phyloP scores from a whole-genome alignment of 2,888 invertebrate species.

The Iphiclides podalirius region DNA sequence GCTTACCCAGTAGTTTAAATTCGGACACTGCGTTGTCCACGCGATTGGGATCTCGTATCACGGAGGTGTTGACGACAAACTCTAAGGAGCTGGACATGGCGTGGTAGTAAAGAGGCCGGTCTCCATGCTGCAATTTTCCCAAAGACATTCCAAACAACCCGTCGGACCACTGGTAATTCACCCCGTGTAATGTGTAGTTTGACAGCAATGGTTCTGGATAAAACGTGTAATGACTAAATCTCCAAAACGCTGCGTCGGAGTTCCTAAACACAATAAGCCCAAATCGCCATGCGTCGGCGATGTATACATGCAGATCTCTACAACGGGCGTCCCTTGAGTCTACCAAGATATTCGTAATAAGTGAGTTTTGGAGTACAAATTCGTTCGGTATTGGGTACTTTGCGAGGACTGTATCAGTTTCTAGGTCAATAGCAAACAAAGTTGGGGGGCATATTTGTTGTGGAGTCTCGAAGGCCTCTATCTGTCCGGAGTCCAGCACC shows the following conservation, averaged over 20 bases:
- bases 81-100: slow-evolving; percentile 91
- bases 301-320: slow-evolving; percentile 82
- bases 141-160: slow-evolving; percentile 89
- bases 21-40: slow-evolving; percentile 58
- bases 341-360: slow-evolving; percentile 84
- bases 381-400: slow-evolving; percentile 84
- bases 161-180: slow-evolving; percentile 91
- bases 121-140: slow-evolving; percentile 77
- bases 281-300: slow-evolving; percentile 85
- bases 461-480: slow-evolving; percentile 83
- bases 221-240: slow-evolving; percentile 85
- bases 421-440: slow-evolving; percentile 85
- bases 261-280: slow-evolving; percentile 82
- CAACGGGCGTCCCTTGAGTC: slow-evolving; percentile 83
- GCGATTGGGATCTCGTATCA: slow-evolving; percentile 82
- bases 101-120: slow-evolving; percentile 87
- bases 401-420: slow-evolving; percentile 81
- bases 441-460: slow-evolving; percentile 87
- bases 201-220: slow-evolving; percentile 86
- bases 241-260: slow-evolving; percentile 81
- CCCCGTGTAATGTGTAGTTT: slow-evolving; percentile 86
- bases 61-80: slow-evolving; percentile 85
- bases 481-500: slow-evolving; percentile 89
- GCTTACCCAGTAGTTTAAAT: slow-evolving; percentile 66
- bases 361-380: slow-evolving; percentile 83